Evolutionary conservation across 2,113 vertebrate species (phyloP), one percentile per base, ranked within the genome.

Genomic region (Callipepla squamata): DNA sequence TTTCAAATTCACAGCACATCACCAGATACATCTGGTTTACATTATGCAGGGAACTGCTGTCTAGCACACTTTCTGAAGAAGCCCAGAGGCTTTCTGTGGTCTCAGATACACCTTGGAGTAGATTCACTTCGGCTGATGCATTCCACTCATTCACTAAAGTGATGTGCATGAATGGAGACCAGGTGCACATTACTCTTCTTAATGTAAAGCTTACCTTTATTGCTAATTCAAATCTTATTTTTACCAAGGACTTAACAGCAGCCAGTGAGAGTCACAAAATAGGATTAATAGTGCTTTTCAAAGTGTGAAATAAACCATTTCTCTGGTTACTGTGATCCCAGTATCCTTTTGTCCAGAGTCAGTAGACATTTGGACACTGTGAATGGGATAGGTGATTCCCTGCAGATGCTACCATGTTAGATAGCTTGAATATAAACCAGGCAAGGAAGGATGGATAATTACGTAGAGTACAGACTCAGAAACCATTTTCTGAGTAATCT

Each of bases 121-220:
- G 18, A n/a, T 65, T 55, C 9, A 3, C 23, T 1, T 13, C 3
- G 5, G 44, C 58, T 13, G 26, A 10, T 13, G 51, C n/a, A 74
- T 16, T 50, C 25, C 8, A 3, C 16, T 0, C 4, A 0, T 0
- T 40, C 68, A n/a, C 30, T 16, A 22, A 36, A 13, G 9, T 23
- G 50, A 16, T 9, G 21, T 9, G 26, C 13, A 1, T 68, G 0
- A 1, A 34, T 19, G 4, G 16, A 51, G 18, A 40, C 77, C 44
- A 36, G 22, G 30, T 18, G 13, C 0, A 1, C 1, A 6, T 6
- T 78, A 22, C 18, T 63, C 51, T 57, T 63, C 51, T 57, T 58
- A 10, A 58, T 1, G 2, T 19, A 4, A 7, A 40, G 61, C 62
- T 44, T 30, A 25, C 12, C 51, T 58, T n/a, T 14, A 50, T 2